Evolutionary conservation across 1,140 invertebrate species (phyloP).

Genomic region (Aphaenogaster floridana): DNA sequence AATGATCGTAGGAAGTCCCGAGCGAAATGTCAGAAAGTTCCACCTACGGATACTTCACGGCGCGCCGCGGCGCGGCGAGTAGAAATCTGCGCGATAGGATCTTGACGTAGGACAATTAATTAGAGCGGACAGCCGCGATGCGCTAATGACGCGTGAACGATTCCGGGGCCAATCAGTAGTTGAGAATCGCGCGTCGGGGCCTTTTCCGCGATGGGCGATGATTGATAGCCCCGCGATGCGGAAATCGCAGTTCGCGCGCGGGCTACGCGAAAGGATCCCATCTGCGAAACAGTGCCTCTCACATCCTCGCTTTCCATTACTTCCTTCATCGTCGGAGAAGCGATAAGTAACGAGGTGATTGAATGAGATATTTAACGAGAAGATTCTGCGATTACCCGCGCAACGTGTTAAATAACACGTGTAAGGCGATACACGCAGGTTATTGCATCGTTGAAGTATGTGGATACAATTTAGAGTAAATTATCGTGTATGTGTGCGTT

Average conservation of each 20-base stretch:
- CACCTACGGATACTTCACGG: conserved; percentile 45
- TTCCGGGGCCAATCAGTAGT: conserved; percentile 74
- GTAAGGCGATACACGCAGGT: conserved; percentile 31
- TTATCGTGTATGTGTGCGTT: neutral
- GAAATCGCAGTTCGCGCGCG: conserved; percentile 68
- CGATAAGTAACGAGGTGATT: conserved; percentile 65
- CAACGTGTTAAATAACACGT: conserved; percentile 58
- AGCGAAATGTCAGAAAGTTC: conserved; percentile 59
- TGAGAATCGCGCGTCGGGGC: conserved; percentile 68
- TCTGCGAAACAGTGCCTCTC: conserved; percentile 71
- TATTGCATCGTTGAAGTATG: conserved; percentile 31
- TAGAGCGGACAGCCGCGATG: conserved; percentile 75
- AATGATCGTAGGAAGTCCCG: conserved; percentile 47
- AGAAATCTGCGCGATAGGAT: conserved; percentile 72
- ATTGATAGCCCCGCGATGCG: conserved; percentile 74
- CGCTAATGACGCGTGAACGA: conserved; percentile 78
- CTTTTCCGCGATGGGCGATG: conserved; percentile 72
- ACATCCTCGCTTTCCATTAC: conserved; percentile 70
- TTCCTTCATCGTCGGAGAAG: conserved; percentile 62
- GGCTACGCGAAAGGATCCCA: conserved; percentile 73
- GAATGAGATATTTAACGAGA: conserved; percentile 57
- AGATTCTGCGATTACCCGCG: conserved; percentile 33
- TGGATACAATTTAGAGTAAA: conserved; percentile 30
- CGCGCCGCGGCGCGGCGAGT: conserved; percentile 36
- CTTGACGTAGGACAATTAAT: conserved; percentile 76